These are phyloP conservation scores for Mungos mungo DNA, from an alignment of 2,113 vertebrate species.

Conservation along the genomic window DNA sequence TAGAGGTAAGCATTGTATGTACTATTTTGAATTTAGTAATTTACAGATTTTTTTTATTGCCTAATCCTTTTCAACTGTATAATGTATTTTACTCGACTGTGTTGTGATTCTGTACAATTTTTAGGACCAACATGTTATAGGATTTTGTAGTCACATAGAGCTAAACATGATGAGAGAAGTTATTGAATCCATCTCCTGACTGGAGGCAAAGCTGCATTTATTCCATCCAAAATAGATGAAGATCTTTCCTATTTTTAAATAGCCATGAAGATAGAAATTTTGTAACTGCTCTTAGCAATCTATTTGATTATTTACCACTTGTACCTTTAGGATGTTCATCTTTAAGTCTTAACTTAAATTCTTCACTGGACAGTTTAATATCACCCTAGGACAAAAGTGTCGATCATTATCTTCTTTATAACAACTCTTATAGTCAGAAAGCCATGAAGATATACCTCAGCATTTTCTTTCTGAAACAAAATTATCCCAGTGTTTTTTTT, in stretches of 20 bases:
- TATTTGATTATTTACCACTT: conserved; percentile 68
- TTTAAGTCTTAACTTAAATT: conserved; percentile 49
- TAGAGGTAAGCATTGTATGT: background rate
- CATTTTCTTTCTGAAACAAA: conserved; percentile 18
- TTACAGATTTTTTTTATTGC: background rate
- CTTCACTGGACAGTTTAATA: conserved; percentile 38
- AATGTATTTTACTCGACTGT: conserved; percentile 48
- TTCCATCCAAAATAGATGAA: conserved; percentile 55
- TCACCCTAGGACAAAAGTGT: conserved; percentile 23
- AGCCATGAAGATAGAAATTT: conserved; percentile 50
- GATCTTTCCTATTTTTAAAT: conserved; percentile 56
- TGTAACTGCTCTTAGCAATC: conserved; percentile 38
- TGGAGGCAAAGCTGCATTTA: conserved; percentile 35
- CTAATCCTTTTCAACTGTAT: conserved; percentile 35
- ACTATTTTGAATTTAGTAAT: conserved; percentile 56
- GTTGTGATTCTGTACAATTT: conserved; percentile 15
- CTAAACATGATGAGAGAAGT: conserved; percentile 36
- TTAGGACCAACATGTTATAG: conserved; percentile 30
- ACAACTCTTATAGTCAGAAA: conserved; percentile 30
- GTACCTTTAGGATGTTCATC: conserved; percentile 55
- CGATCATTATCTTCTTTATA: conserved; percentile 40
- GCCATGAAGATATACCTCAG: background rate
- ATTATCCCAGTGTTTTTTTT: conserved; percentile 16
- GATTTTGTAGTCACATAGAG: conserved; percentile 33
- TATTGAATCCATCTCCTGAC: conserved; percentile 54